phyloP scores from a whole-genome alignment of 2,113 vertebrate species.

The Erythrocercus mccallii region DNA sequence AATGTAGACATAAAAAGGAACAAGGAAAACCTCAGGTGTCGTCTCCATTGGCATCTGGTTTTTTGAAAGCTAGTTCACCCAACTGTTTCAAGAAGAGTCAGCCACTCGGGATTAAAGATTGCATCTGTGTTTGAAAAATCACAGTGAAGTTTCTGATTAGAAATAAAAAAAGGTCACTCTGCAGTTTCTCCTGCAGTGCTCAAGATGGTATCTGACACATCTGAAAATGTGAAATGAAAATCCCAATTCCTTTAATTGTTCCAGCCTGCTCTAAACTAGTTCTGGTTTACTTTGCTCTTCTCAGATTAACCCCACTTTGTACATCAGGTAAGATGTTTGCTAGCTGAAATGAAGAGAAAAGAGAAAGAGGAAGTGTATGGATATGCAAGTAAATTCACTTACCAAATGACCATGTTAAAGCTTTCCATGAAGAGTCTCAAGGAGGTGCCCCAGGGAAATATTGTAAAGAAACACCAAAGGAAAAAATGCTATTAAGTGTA shows the following conservation, averaged over 20 bases:
- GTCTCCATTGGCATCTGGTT: neutral
- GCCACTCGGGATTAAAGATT: neutral
- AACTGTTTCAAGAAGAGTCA: neutral
- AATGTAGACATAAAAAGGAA: neutral
- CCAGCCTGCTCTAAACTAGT: neutral
- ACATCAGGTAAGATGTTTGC: neutral
- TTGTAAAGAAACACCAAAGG: neutral
- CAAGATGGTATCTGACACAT: neutral
- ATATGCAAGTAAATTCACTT: neutral
- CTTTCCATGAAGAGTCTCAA: neutral
- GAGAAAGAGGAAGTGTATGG: neutral
- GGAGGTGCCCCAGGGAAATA: neutral
- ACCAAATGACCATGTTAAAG: neutral
- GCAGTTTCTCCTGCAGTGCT: neutral
- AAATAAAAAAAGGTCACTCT: neutral
- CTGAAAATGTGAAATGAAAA: neutral
- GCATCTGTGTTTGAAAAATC: neutral
- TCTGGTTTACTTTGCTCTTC: neutral
- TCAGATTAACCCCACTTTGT: neutral
- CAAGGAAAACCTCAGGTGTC: neutral
- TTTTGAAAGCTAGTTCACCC: neutral
- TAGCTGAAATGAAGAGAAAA: neutral
- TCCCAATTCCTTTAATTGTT: neutral
- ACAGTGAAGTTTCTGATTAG: neutral
- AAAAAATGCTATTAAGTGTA: neutral